Conservation (phyloP, 1,140 invertebrate genomes). For the Anoplophora glabripennis region DNA sequence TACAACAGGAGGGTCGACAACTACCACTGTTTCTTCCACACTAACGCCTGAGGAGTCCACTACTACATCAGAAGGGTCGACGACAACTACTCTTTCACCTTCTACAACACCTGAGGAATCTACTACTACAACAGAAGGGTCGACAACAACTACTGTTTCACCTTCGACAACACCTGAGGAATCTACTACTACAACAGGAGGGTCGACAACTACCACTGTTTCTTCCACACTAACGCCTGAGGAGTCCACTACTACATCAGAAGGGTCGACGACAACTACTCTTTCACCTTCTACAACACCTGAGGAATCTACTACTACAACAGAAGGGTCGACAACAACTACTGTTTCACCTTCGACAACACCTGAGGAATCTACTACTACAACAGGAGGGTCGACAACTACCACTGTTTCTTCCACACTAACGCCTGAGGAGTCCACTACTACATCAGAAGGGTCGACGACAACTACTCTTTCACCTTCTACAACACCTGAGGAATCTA, state of each 20-base stretch:
- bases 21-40: neutral
- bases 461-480: neutral
- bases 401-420: neutral
- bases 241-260: neutral
- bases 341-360: no score
- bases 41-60: neutral
- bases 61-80: neutral
- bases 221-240: no score
- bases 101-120: neutral
- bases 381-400: no score
- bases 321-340: no score
- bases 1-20: neutral
- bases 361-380: no score
- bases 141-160: neutral
- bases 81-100: neutral
- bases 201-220: neutral
- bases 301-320: no score
- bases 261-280: neutral
- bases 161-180: neutral
- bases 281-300: no score
- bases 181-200: neutral
- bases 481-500: neutral
- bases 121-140: neutral
- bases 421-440: neutral
- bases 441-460: neutral